Conservation (phyloP, 2,797 vertebrate species). For the Sebastes cheni region DNA sequence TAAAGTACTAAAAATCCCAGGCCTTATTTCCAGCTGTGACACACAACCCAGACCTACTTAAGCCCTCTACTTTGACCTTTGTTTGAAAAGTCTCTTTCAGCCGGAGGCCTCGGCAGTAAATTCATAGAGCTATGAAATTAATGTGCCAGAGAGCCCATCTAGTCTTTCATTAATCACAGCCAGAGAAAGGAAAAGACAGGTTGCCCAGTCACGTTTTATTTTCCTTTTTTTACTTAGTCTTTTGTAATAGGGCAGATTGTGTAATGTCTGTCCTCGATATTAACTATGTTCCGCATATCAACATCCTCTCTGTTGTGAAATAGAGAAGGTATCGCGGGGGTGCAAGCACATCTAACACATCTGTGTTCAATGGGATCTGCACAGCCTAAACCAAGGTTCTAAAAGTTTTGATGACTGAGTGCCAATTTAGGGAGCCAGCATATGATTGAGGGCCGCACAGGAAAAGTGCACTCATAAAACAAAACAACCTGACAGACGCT, state of each 20-base stretch:
- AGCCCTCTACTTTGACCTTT: slow-evolving; percentile 75
- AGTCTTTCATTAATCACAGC: slow-evolving; percentile 86
- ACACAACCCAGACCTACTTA: slow-evolving; percentile 77
- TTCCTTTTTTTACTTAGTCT: slow-evolving; percentile 35
- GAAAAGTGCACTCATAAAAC: background rate
- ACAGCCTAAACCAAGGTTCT: slow-evolving; percentile 4
- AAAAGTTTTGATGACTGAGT: background rate
- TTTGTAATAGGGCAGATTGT: slow-evolving; percentile 79
- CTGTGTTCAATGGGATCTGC: slow-evolving; percentile 48
- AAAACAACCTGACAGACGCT: background rate
- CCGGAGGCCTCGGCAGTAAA: slow-evolving; percentile 77
- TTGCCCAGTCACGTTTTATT: slow-evolving; percentile 56
- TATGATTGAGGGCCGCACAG: background rate
- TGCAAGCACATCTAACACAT: slow-evolving; percentile 39
- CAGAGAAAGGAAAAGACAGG: slow-evolving; percentile 74
- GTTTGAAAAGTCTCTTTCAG: slow-evolving; percentile 77
- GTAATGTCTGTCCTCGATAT: slow-evolving; percentile 83
- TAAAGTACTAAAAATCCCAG: slow-evolving; percentile 74
- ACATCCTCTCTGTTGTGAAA: slow-evolving; percentile 57
- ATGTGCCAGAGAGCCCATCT: slow-evolving; percentile 82
- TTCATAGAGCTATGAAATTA: slow-evolving; percentile 88
- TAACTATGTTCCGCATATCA: slow-evolving; percentile 77
- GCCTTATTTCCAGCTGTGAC: slow-evolving; percentile 80
- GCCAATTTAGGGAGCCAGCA: background rate
- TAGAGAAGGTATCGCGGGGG: slow-evolving; percentile 24